These are phyloP conservation scores for Sebastes schlegelii DNA, from an alignment of 2,113 vertebrate genomes.

Conservation along the genomic window DNA sequence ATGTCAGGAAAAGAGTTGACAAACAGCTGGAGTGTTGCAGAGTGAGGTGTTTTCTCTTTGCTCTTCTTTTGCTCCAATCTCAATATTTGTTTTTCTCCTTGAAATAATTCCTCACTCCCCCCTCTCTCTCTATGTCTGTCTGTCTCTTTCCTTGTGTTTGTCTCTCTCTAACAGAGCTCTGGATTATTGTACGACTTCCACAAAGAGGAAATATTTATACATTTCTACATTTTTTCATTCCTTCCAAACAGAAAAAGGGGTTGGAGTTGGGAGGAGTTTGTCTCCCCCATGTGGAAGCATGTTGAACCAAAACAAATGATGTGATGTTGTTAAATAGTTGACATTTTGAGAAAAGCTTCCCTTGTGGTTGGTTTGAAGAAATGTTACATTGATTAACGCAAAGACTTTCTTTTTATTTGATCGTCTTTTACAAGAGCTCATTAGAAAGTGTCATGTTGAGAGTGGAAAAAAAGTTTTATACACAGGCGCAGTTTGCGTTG, in stretches of 20 bases:
- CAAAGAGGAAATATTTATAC: constrained; percentile 73
- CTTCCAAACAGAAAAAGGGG: constrained; percentile 23
- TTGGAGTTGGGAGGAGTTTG: constrained; percentile 60
- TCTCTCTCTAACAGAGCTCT: constrained; percentile 31
- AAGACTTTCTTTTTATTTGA: not conserved
- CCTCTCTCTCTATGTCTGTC: not conserved
- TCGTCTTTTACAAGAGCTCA: not conserved
- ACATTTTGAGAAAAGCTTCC: not conserved
- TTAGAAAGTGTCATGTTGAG: not conserved
- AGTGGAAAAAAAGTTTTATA: not conserved
- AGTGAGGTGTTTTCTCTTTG: constrained; percentile 30
- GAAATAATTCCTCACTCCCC: not conserved
- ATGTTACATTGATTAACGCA: not conserved
- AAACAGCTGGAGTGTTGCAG: constrained; percentile 54
- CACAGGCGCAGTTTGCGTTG: no score
- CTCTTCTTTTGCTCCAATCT: constrained; percentile 10
- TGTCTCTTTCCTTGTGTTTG: not conserved
- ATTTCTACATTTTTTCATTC: constrained; percentile 55
- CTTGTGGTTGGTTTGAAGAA: constrained; percentile 1
- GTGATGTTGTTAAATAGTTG: not conserved
- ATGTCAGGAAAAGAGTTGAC: constrained; percentile 68
- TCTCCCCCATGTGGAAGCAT: constrained; percentile 80
- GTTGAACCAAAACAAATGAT: constrained; percentile 63
- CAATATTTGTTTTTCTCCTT: constrained; percentile 31
- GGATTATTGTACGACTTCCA: constrained; percentile 50